These are phyloP conservation scores for Chaetops frenatus DNA, from an alignment of 2,113 vertebrate genomes.

Conservation along the genomic window DNA sequence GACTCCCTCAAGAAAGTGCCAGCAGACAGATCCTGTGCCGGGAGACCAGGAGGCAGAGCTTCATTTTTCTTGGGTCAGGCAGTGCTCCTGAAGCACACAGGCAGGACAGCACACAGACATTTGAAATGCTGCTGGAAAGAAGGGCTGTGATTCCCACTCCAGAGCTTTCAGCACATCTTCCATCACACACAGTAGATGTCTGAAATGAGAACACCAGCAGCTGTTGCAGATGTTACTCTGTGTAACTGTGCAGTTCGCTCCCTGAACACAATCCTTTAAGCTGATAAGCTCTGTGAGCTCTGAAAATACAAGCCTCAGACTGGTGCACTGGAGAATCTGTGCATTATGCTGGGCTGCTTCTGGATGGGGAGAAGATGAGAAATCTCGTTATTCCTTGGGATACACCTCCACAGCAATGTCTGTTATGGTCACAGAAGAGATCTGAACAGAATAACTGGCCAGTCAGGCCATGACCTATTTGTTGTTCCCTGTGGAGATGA, in stretches of 20 bases:
- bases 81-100: background rate
- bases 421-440: background rate
- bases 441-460: background rate
- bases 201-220: background rate
- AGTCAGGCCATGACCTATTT: background rate
- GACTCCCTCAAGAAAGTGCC: background rate
- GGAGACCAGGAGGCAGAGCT: background rate
- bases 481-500: background rate
- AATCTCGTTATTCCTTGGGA: background rate
- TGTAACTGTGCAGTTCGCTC: background rate
- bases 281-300: background rate
- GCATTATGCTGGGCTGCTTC: background rate
- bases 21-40: background rate
- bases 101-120: background rate
- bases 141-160: background rate
- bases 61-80: background rate
- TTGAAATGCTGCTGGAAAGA: background rate
- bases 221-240: background rate
- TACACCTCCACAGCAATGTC: background rate
- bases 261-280: background rate
- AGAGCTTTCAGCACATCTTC: background rate
- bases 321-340: background rate
- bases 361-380: background rate
- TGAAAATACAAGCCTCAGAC: background rate
- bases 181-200: background rate